Conservation (phyloP, 2,797 vertebrate species). For the Diceros bicornis region DNA sequence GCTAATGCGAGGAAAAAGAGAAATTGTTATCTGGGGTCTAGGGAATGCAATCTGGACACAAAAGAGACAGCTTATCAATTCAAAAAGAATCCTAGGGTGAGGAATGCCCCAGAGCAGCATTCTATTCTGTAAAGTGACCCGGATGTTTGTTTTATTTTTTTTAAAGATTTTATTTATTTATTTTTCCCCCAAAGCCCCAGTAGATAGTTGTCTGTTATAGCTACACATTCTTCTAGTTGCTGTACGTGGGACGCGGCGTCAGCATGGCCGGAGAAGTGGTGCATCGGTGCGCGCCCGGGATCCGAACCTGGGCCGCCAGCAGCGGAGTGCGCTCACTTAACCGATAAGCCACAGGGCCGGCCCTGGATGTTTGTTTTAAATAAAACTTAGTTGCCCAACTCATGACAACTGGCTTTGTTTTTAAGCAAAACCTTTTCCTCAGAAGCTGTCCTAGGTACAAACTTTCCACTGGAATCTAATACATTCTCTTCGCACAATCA, state of each 20-base stretch:
- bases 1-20: not conserved
- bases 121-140: constrained; percentile 70
- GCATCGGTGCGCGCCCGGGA: too few species aligned
- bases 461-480: not conserved
- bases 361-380: constrained; percentile 63
- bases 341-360: too few species aligned
- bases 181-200: too few species aligned
- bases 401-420: constrained; percentile 41
- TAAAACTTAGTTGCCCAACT: constrained; percentile 71
- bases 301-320: too few species aligned
- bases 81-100: constrained; percentile 22
- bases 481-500: not conserved
- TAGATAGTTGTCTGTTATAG: too few species aligned
- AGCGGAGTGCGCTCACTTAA: too few species aligned
- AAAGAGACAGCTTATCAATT: not conserved
- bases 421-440: constrained; percentile 55
- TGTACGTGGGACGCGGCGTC: too few species aligned
- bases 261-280: too few species aligned
- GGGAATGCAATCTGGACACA: not conserved
- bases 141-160: too few species aligned
- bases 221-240: too few species aligned
- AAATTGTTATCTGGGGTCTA: constrained; percentile 9
- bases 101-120: constrained; percentile 78
- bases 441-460: not conserved
- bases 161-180: too few species aligned